Evolutionary conservation across 2,888 invertebrate genomes (phyloP), one percentile per base, ranked within the genome.

Genomic region (Amblyjoppa proteus): DNA sequence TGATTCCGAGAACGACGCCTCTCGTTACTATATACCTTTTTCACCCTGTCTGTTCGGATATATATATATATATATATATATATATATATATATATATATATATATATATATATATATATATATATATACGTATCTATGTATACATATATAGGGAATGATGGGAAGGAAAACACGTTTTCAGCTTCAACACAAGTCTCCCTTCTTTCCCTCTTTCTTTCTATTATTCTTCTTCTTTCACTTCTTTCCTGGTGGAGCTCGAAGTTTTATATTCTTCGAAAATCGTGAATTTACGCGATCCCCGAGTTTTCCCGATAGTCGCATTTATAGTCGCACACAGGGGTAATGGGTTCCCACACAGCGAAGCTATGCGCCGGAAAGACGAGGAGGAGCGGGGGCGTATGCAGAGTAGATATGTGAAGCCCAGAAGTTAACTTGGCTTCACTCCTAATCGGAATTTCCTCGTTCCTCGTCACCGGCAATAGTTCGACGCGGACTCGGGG

Each of bases 401-500:
- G 83, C 68, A 68, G 58, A 77, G 69, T 38, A 41, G 66, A 83
- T 83, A 77, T 74, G 61, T 80, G 74, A 58, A 80, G 77, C 69
- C 69, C 77, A 81, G 77, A 86, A 86, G 85, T 86, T 86, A 83
- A 86, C 85, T 86, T 86, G 85, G 85, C 85, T 86, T 77, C 69
- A 74, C 80, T 83, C 85, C 85, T 86, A 86, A 86, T 86, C 83
- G 83, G 85, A 86, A 86, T 83, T 86, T 86, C 83, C 61, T 31
- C 61, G 61, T 64, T 64, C 79, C 74, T 61, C 79, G 75, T 83
- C 83, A 53, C 64, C 69, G 83, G 61, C 58, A 28, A 79, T 45
- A 73, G 51, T 73, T 73, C 11, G 16, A 34, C 61, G 68, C 68
- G 56, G 34, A 68, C 28, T 74, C 73, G 70, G 66, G 83, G 77